Evolutionary conservation across 2,888 invertebrate species (phyloP), one percentile per base, ranked within the genome.

Genomic region (Drosophila aldrichi): DNA sequence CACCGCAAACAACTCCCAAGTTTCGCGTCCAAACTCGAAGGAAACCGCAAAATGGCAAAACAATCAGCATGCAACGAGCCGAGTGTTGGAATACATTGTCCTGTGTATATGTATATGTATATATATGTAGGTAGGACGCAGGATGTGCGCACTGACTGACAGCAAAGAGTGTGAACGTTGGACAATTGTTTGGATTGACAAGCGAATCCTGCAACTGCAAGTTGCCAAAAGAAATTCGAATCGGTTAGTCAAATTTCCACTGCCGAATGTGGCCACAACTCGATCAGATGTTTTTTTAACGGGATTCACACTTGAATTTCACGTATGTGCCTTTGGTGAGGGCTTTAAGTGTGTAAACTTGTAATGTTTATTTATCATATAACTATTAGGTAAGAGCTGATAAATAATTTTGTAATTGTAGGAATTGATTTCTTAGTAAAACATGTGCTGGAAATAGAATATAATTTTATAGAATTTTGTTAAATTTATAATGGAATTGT

Each of bases 11-110:
- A 61, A 63, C 60, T 54, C 54, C 43, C 64, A 57, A 51, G 61
- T 46, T 54, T 55, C 57, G 46, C 44, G 51, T 70, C 38, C 70
- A n/a, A 55, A 38, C 57, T 51, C 41, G 56, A 58, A 68, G 63
- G 77, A 68, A 81, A 76, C 84, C 84, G 67, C 89, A 84, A 84
- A 84, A 84, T 89, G 84, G 87, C 89, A 83, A 89, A 84, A 84
- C 84, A 84, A 84, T 84, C 84, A 87, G 83, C 83, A 73, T 75
- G 83, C 89, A 75, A 61, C 73, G 81, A 74, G 68, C 66, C 81
- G 75, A 66, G 64, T 70, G 73, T 77, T 55, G 41, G 43, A 41
- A 25, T 29, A 67, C 44, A n/a, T 6, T n/a, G 51, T 43, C 29
- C n/a, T 14, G 22, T 36, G 49, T 14, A 34, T n/a, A 49, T 51